Base-by-base conservation (phyloP, 2,888 invertebrate species). In the Ceraclea dissimilis region DNA sequence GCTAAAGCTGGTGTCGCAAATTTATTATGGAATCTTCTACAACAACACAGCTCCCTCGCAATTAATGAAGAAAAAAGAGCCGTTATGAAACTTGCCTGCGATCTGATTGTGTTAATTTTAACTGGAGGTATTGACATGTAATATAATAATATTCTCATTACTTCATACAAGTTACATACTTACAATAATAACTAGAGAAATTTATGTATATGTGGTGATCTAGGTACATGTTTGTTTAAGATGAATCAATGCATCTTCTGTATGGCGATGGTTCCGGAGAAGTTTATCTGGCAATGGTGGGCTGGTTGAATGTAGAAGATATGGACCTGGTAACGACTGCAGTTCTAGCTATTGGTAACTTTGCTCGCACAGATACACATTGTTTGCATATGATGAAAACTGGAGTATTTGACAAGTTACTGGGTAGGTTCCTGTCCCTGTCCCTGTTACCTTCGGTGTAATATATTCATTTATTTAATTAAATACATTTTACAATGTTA, bases 341-440 rank as follows among this genome's bases (percentile, higher is more conserved):
- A 0, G 85, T 92, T 2, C 74, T 93, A 61, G 91, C 92, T 0
- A 79, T 93, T 63, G 93, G 92, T 1, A 94, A 94, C 76, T 93
- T 94, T 71, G 93, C 93, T 0, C 78, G 93, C 46, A 87, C 87
- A 63, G 93, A 94, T 67, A 81, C 82, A 43, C 88, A 93, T 69
- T 93, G 94, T 68, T 81, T 84, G 50, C 81, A 86, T 60, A 88
- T 94, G 85, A 91, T 92, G 65, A 79, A 85, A 53, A 81, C 84
- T 63, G 86, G 87, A 26, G 82, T 92, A 49, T 86, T 86, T 67
- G 83, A 85, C 65, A 86, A 86, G 66, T 69, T 86, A 57, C 75
- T 86, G 47, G 78, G 83, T 82, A 66, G 70, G 71, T 66, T 19
- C 48, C 44, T 39, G 10, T 26, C 4, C 26, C 10, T 26, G 26